Base-by-base conservation (phyloP, 64 coral and sea anemone genomes). In the Porites lutea region DNA sequence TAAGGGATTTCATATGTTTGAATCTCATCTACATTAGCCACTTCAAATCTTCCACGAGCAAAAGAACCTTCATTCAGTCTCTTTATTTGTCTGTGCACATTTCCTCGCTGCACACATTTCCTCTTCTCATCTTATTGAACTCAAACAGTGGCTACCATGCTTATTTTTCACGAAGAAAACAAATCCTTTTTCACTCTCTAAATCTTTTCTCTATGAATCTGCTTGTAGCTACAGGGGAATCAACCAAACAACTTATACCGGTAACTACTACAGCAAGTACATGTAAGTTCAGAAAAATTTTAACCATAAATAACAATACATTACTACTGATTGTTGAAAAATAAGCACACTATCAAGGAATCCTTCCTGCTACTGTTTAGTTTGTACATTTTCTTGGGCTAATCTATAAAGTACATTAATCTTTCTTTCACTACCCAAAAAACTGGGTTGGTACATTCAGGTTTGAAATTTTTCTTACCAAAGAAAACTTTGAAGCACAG, bases 221-320 rank as follows among this genome's bases (percentile, higher is more conserved):
- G 80, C 59, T 83, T 83, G 20, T 83, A 83, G 80, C 80, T 51
- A 65, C 80, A 48, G 80, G 43, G 61, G 62, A 83, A 66, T 6
- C 60, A 48, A 66, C 80, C 43, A 19, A 8, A 8, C 22, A 7
- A 9, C 54, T 57, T 57, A 57, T 66, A n/a, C n/a, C n/a, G n/a
- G n/a, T n/a, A 83, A 67, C 80, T 10, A 45, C 80, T 46, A 14
- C 80, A 11, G 14, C 4, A 19, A 37, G 27, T 37, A 45, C 80
- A 66, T 66, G 80, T 83, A 83, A 83, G 80, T 83, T 83, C 19
- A 83, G 6, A 22, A 16, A 11, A 4, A 20, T 18, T 3, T 19
- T 8, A 50, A 49, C 4, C 3, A n/a, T 50, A 57, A 57, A 7
- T n/a, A 62, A 50, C 21, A 48, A 18, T 66, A 67, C 60, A 45